Evolutionary conservation across 2,888 invertebrate genomes (phyloP).

Genomic region (Drosophila peninsularis): DNA sequence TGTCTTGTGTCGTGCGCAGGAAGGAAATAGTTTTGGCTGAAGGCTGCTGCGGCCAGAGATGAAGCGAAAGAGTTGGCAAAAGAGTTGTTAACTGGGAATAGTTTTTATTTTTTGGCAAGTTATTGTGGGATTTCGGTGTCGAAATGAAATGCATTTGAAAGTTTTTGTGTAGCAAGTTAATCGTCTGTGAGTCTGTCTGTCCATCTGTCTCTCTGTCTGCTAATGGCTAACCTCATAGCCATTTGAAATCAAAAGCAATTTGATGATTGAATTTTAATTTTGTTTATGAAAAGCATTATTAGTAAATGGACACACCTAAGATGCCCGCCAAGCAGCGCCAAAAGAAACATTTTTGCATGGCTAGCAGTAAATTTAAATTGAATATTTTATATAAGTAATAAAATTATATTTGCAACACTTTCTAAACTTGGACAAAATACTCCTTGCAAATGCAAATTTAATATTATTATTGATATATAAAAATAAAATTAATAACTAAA

Average conservation of each 20-base stretch:
- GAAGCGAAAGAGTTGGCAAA: neutral
- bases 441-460: neutral
- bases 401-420: neutral
- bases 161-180: conserved; percentile 74
- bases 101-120: conserved; percentile 45
- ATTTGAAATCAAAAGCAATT: conserved; percentile 36
- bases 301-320: neutral
- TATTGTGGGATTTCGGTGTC: conserved; percentile 56
- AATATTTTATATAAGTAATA: neutral
- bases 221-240: conserved; percentile 37
- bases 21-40: conserved; percentile 63
- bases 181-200: conserved; percentile 51
- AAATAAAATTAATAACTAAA: too few relatives aligned
- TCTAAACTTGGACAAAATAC: neutral
- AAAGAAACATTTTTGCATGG: neutral
- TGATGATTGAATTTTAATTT: conserved; percentile 31
- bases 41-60: neutral
- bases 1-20: conserved; percentile 59
- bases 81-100: conserved; percentile 28
- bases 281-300: conserved; percentile 12
- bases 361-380: neutral
- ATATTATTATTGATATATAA: neutral
- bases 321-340: neutral
- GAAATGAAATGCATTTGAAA: conserved; percentile 71
- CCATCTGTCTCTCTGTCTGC: conserved; percentile 16